Conservation (phyloP, 2,113 vertebrate genomes). For the Alethe castanea region DNA sequence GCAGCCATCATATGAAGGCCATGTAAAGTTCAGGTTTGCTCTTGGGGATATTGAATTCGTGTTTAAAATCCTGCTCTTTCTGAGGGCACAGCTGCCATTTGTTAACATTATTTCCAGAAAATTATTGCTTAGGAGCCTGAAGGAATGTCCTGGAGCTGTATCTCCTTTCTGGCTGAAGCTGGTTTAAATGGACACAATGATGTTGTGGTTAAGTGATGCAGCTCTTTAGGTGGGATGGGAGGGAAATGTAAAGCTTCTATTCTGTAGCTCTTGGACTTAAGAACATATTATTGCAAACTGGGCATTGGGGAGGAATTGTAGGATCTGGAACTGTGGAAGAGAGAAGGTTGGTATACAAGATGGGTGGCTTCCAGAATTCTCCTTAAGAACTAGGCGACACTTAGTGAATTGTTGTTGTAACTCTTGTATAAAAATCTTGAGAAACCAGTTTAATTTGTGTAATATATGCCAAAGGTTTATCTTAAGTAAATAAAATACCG, state of each 20-base stretch:
- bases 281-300: not conserved
- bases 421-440: not conserved
- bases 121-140: not conserved
- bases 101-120: not conserved
- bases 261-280: not conserved
- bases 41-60: not conserved
- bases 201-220: not conserved
- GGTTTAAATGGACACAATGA: not conserved
- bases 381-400: not conserved
- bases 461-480: not conserved
- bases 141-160: not conserved
- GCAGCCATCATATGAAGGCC: not conserved
- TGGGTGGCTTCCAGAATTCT: not conserved
- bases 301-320: not conserved
- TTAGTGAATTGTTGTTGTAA: not conserved
- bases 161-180: not conserved
- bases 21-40: not conserved
- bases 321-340: not conserved
- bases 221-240: not conserved
- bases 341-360: not conserved
- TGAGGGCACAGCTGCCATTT: not conserved
- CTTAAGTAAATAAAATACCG: not conserved
- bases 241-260: not conserved
- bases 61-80: not conserved
- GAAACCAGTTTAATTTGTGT: not conserved